phyloP scores from a whole-genome alignment of 2,888 invertebrate genomes.

The Parnassius apollo region DNA sequence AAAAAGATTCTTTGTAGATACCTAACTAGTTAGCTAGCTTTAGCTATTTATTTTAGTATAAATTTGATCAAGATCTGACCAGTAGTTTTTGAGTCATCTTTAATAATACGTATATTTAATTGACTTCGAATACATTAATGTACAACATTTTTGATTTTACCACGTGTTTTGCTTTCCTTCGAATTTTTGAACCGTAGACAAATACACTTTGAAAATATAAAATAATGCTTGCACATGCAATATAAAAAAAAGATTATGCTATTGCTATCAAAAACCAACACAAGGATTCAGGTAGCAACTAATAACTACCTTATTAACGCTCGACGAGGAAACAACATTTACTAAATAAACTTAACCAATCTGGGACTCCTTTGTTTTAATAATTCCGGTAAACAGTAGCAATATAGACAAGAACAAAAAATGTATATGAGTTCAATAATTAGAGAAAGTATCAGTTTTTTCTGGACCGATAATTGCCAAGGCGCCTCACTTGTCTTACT shows the following conservation, averaged over 20 bases:
- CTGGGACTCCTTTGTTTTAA: constrained; percentile 38
- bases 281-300: constrained; percentile 43
- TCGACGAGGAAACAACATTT: constrained; percentile 47
- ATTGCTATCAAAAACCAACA: constrained; percentile 12
- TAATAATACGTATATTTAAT: too few species aligned
- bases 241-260: too few species aligned
- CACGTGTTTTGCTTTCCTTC: neutral
- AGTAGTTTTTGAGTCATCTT: too few species aligned
- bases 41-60: too few species aligned
- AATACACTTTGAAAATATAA: neutral
- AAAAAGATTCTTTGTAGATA: constrained; percentile 66
- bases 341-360: constrained; percentile 47
- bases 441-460: constrained; percentile 27
- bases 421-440: constrained; percentile 41
- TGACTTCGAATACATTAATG: too few species aligned
- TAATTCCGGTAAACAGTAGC: constrained; percentile 39
- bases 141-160: too few species aligned
- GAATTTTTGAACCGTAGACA: neutral
- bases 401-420: constrained; percentile 31
- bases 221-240: too few species aligned
- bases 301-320: constrained; percentile 42
- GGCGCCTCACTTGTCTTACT: too few species aligned
- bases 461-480: neutral
- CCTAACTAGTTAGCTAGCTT: constrained; percentile 27
- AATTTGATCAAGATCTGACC: too few species aligned